These are phyloP conservation scores for Cancer borealis DNA, from an alignment of 2,888 invertebrate genomes.

Conservation along the genomic window DNA sequence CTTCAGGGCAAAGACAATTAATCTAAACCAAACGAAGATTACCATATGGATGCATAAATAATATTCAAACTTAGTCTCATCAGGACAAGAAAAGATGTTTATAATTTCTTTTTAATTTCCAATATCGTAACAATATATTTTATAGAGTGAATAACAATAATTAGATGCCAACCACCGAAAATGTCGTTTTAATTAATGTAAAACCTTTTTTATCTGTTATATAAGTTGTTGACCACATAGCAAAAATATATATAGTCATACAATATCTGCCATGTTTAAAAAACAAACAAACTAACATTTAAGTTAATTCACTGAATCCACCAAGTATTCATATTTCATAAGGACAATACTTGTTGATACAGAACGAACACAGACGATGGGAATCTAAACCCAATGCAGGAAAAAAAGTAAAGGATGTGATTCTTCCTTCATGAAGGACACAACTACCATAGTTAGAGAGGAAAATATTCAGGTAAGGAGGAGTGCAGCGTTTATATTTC, in stretches of 20 bases:
- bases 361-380: not conserved
- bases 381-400: not conserved
- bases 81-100: no score
- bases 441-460: not conserved
- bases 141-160: no score
- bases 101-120: no score
- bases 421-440: not conserved
- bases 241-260: not conserved
- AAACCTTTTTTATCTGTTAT: not conserved
- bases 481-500: not conserved
- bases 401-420: not conserved
- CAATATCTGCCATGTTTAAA: not conserved
- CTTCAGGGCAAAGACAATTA: no score
- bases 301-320: not conserved
- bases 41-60: no score
- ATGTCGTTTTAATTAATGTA: no score
- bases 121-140: no score
- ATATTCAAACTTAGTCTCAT: no score
- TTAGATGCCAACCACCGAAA: no score
- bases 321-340: not conserved
- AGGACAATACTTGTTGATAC: not conserved
- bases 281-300: not conserved
- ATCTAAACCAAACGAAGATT: no score
- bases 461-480: not conserved
- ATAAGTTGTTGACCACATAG: not conserved